A percentile compares a stretch with the other conserved stretches of the same genome.
phyloP scores from a whole-genome alignment of 2,888 invertebrate species.

The Chamaedrilus cognettii region DNA sequence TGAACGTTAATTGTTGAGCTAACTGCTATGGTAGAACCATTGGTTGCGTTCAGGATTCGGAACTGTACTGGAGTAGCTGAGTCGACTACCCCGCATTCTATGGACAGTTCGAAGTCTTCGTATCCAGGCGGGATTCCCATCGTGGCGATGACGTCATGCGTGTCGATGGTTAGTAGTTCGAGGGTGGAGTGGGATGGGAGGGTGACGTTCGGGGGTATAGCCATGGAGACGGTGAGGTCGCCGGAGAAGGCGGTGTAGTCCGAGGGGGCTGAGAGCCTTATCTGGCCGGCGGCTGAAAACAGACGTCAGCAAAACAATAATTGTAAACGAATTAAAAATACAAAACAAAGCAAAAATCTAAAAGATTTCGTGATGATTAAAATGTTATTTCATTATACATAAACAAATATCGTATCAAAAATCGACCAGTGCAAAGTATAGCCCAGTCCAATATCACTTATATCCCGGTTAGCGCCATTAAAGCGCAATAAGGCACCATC shows the following conservation, averaged over 20 bases:
- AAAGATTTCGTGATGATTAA: too few species aligned
- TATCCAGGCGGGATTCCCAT: conserved; percentile 24
- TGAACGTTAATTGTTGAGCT: background rate
- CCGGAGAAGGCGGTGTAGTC: conserved; percentile 49
- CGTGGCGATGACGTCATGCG: conserved; percentile 40
- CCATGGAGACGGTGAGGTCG: conserved; percentile 44
- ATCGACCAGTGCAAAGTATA: too few species aligned
- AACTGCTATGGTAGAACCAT: conserved; percentile 18
- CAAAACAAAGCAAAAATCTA: too few species aligned
- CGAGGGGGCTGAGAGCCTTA: too few species aligned
- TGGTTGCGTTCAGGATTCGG: conserved; percentile 32
- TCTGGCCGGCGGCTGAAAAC: too few species aligned
- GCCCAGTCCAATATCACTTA: too few species aligned
- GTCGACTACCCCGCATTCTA: conserved; percentile 50
- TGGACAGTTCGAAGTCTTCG: conserved; percentile 39
- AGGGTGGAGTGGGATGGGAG: conserved; percentile 30
- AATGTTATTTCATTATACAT: too few species aligned
- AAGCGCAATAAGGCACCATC: too few species aligned
- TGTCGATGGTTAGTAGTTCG: conserved; percentile 34
- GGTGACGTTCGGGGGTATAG: conserved; percentile 44
- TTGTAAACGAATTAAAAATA: too few species aligned
- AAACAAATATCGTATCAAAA: too few species aligned
- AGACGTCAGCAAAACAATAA: too few species aligned
- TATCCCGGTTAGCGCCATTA: too few species aligned
- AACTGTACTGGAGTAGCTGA: conserved; percentile 46